A percentile compares a stretch with the other conserved stretches of the same genome.
phyloP scores from a whole-genome alignment of 2,797 vertebrate genomes.

The Malurus splendens region DNA sequence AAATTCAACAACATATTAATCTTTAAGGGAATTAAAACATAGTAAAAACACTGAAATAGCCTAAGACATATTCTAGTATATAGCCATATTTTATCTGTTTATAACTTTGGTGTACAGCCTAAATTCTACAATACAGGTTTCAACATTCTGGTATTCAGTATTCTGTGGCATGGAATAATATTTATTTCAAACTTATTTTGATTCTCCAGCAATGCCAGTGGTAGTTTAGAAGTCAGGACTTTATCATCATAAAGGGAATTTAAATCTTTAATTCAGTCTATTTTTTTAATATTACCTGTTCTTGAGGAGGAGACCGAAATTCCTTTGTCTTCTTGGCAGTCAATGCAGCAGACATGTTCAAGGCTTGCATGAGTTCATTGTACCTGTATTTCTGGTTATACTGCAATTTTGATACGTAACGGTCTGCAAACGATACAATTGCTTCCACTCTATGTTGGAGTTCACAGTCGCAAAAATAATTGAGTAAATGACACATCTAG shows the following conservation, averaged over 20 bases:
- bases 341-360: constrained; percentile 97
- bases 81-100: background rate
- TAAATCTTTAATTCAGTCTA: background rate
- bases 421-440: constrained; percentile 94
- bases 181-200: background rate
- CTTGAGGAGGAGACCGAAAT: constrained; percentile 97
- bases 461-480: constrained; percentile 98
- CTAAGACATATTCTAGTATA: background rate
- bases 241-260: background rate
- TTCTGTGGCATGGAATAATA: background rate
- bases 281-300: constrained; percentile 80
- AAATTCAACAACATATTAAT: constrained; percentile 98
- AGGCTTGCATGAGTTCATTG: constrained; percentile 95
- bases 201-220: background rate
- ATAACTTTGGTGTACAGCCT: background rate
- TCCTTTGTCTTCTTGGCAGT: constrained; percentile 96
- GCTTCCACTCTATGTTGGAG: constrained; percentile 95
- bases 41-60: background rate
- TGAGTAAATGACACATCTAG: constrained; percentile 97
- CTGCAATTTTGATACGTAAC: constrained; percentile 92
- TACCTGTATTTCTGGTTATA: constrained; percentile 97
- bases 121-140: background rate
- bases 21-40: constrained; percentile 69
- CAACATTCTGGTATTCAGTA: background rate
- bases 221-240: background rate